Base-by-base conservation (phyloP, 2,797 vertebrate genomes). In the Telmatherina bonti region DNA sequence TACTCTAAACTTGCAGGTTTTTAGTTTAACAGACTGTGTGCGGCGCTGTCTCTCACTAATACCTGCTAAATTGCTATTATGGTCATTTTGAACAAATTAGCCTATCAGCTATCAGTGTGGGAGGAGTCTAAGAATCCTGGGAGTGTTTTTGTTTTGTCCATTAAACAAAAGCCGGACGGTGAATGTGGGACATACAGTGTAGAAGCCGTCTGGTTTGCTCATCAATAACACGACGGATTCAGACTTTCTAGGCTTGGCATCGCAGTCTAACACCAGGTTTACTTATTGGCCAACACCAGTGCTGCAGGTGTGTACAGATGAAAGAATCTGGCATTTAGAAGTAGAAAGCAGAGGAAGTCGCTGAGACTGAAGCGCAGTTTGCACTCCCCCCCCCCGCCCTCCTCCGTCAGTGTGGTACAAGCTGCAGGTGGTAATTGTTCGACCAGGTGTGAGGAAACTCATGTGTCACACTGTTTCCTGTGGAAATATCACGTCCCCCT, bases 381-480 rank as follows among this genome's bases (percentile, higher is more conserved):
- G n/a, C 22, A 13, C 20, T 0, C 38, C 38, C 66, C 47, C 10
- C 11, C 58, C 31, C 12, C 20, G 1, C 33, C 1, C 9, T 33
- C 7, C 3, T 33, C 7, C 3, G 3, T 3, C 30, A 31, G 0
- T 58, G n/a, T 67, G 64, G 0, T 71, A 64, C 55, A 24, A 5
- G 36, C 45, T 74, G 72, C n/a, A 64, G 73, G 79, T 80, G 73
- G 61, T 57, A 62, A 65, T 36, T 38, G 35, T 41, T 22, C 22
- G 56, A 11, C 22, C 29, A 64, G 67, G 65, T 85, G 82, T 67
- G 43, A 45, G 45, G n/a, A 53, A 69, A 43, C 24, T 51, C n/a
- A n/a, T n/a, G 61, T 58, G 3, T 12, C n/a, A 3, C 20, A 61
- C 60, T 38, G 56, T 68, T 88, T 89, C 88, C 89, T 89, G 88